These are phyloP conservation scores for Linnaemya tessellans DNA, from an alignment of 2,888 invertebrate species.

Conservation along the genomic window DNA sequence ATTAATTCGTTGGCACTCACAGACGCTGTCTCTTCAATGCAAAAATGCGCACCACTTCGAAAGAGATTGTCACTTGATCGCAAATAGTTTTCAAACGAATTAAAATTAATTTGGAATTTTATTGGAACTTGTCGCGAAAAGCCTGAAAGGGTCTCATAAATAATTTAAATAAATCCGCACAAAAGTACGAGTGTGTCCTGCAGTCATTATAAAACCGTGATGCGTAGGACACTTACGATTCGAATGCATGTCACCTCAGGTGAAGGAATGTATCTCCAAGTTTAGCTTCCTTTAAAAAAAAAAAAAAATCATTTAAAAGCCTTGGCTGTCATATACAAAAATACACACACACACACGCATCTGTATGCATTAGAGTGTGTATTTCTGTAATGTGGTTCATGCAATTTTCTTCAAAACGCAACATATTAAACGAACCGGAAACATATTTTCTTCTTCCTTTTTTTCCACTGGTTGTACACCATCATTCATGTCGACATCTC, in stretches of 20 bases:
- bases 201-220: background rate
- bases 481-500: conserved; percentile 66
- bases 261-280: conserved; percentile 35
- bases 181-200: background rate
- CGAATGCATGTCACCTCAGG: conserved; percentile 7
- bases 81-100: background rate
- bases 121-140: background rate
- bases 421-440: conserved; percentile 75
- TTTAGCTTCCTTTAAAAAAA: conserved; percentile 28
- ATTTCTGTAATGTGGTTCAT: background rate
- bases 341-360: background rate
- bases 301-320: conserved; percentile 41
- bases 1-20: conserved; percentile 33
- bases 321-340: conserved; percentile 15
- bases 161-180: background rate
- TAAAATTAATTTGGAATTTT: background rate
- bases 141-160: background rate
- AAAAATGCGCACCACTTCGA: background rate
- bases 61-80: background rate
- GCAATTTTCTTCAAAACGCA: conserved; percentile 64
- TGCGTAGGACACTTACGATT: background rate
- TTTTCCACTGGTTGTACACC: conserved; percentile 58
- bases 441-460: conserved; percentile 66
- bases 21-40: background rate
- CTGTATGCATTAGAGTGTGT: background rate